Evolutionary conservation across 1,140 invertebrate genomes (phyloP).

Genomic region (Philopotamus ludificatus): DNA sequence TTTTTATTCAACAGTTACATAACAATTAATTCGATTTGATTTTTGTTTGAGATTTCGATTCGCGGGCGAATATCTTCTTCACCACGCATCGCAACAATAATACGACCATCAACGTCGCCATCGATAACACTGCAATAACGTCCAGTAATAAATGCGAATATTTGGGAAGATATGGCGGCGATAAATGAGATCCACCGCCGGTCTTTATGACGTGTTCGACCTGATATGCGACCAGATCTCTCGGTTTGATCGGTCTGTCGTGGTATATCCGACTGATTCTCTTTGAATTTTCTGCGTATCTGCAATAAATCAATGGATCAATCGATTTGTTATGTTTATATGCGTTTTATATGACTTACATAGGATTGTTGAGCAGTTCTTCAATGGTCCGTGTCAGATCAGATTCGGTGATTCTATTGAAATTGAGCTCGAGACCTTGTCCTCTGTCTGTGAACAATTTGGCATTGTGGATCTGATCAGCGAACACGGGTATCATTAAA

Average conservation of each 20-base stretch:
- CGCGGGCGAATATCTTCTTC: neutral
- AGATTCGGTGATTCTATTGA: constrained; percentile 12
- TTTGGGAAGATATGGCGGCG: neutral
- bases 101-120: neutral
- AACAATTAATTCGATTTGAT: neutral
- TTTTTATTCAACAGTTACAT: neutral
- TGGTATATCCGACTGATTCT: constrained; percentile 42
- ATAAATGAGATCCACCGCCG: constrained; percentile 16
- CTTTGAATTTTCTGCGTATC: constrained; percentile 32
- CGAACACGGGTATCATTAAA: constrained; percentile 45
- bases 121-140: constrained; percentile 8
- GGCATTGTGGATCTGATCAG: constrained; percentile 41
- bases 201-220: constrained; percentile 28
- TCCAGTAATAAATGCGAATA: constrained; percentile 20
- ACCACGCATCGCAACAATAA: neutral
- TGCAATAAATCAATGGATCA: constrained; percentile 6
- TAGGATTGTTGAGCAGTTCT: constrained; percentile 14
- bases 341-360: constrained; percentile 12
- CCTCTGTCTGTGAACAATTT: constrained; percentile 1
- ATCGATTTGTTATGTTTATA: neutral
- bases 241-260: constrained; percentile 26
- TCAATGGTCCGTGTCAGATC: constrained; percentile 13
- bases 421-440: constrained; percentile 13
- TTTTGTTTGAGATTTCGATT: neutral
- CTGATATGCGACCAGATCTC: constrained; percentile 25